Evolutionary conservation across 2,888 invertebrate genomes (phyloP).

Genomic region (Brassicogethes aeneus): DNA sequence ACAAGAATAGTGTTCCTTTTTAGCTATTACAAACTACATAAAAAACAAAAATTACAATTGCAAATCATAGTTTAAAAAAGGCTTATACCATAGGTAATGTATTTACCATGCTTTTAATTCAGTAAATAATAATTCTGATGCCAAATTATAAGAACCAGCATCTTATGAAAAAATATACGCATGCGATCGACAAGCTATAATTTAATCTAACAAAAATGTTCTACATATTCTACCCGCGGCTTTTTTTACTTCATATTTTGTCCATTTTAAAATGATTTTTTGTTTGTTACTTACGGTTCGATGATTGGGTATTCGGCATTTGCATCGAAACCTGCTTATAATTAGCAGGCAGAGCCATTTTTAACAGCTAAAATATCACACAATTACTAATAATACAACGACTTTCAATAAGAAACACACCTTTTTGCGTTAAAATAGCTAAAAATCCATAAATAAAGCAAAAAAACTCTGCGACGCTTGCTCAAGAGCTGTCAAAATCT

Average conservation of each 20-base stretch:
- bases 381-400: too few species aligned
- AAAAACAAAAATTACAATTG: slow-evolving; percentile 10
- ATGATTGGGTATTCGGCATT: slow-evolving; percentile 59
- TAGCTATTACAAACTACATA: too few species aligned
- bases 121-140: slow-evolving; percentile 14
- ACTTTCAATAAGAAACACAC: too few species aligned
- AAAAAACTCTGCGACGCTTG: too few species aligned
- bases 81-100: slow-evolving; percentile 4
- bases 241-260: not conserved
- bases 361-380: slow-evolving; percentile 9
- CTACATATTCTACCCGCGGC: not conserved
- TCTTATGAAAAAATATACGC: slow-evolving; percentile 23
- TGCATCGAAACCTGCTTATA: slow-evolving; percentile 78
- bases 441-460: too few species aligned
- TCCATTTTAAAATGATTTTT: slow-evolving; percentile 8
- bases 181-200: slow-evolving; percentile 29
- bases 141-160: slow-evolving; percentile 17
- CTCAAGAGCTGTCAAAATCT: too few species aligned
- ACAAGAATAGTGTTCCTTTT: too few species aligned
- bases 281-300: slow-evolving; percentile 54
- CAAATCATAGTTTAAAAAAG: slow-evolving; percentile 2
- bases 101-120: slow-evolving; percentile 22
- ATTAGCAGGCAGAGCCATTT: slow-evolving; percentile 74
- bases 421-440: too few species aligned
- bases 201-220: slow-evolving; percentile 17